phyloP scores from a whole-genome alignment of 2,113 vertebrate genomes.

The Rhinolophus sinicus region DNA sequence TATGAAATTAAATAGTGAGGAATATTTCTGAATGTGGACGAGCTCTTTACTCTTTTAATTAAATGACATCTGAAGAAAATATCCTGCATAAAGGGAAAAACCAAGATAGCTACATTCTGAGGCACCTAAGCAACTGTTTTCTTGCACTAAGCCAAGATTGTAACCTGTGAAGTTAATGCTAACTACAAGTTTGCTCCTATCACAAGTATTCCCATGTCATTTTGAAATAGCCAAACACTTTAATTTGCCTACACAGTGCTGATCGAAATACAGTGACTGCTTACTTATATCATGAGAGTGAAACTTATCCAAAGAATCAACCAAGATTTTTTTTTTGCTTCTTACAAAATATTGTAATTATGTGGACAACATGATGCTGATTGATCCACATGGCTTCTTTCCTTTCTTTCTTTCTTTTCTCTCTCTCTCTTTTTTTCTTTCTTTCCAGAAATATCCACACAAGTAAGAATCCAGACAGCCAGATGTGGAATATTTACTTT shows the following conservation, averaged over 20 bases:
- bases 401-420: constrained; percentile 63
- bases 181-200: accelerated
- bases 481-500: constrained; percentile 81
- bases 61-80: constrained; percentile 39
- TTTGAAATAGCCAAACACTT: background rate
- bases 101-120: background rate
- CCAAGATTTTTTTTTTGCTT: background rate
- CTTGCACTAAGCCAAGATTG: accelerated
- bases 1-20: background rate
- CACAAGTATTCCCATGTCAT: background rate
- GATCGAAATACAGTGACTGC: background rate
- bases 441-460: constrained; percentile 63
- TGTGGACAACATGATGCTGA: constrained; percentile 48
- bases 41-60: background rate
- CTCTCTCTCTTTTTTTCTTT: constrained; percentile 45
- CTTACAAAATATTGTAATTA: constrained; percentile 46
- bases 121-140: background rate
- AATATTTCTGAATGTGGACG: constrained; percentile 6
- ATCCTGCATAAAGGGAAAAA: background rate
- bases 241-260: background rate
- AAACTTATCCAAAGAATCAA: constrained; percentile 45
- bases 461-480: constrained; percentile 67
- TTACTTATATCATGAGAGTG: background rate
- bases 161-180: accelerated
- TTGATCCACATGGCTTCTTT: constrained; percentile 73